Evolutionary conservation across 2,888 invertebrate species (phyloP).

Genomic region (Norana najaformis): DNA sequence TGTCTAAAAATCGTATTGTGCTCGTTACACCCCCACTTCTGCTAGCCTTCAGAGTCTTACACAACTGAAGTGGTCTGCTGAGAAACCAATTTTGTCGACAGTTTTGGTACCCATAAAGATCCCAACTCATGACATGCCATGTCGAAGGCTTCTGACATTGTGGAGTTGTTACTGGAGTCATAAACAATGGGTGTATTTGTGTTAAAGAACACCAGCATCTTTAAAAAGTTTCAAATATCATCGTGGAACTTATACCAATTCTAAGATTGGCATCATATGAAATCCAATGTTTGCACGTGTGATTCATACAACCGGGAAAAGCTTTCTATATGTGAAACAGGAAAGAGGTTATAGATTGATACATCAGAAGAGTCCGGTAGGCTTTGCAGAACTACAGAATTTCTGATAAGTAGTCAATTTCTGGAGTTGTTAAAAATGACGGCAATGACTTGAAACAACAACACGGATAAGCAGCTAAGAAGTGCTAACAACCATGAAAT

Average conservation of each 20-base stretch:
- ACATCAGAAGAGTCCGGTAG: not conserved
- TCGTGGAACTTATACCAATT: not conserved
- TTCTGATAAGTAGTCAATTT: not conserved
- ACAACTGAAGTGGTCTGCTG: slow-evolving; percentile 18
- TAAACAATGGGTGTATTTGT: not conserved
- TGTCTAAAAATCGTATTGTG: not conserved
- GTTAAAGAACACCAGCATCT: not conserved
- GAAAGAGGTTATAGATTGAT: not conserved
- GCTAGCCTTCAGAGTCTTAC: not conserved
- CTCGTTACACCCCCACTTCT: too few species aligned
- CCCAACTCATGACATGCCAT: not conserved
- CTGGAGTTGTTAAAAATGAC: not conserved
- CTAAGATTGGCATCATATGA: not conserved
- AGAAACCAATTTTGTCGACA: not conserved
- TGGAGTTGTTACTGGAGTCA: not conserved
- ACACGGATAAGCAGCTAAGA: not conserved
- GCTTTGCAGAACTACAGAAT: not conserved
- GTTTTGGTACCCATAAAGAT: not conserved
- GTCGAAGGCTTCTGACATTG: not conserved
- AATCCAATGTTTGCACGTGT: not conserved
- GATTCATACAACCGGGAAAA: not conserved
- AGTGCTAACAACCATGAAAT: not conserved
- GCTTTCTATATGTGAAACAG: not conserved
- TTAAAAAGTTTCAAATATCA: not conserved
- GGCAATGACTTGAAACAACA: not conserved